Evolutionary conservation across 2,888 invertebrate species (phyloP).

Genomic region (Catocala fraxini): DNA sequence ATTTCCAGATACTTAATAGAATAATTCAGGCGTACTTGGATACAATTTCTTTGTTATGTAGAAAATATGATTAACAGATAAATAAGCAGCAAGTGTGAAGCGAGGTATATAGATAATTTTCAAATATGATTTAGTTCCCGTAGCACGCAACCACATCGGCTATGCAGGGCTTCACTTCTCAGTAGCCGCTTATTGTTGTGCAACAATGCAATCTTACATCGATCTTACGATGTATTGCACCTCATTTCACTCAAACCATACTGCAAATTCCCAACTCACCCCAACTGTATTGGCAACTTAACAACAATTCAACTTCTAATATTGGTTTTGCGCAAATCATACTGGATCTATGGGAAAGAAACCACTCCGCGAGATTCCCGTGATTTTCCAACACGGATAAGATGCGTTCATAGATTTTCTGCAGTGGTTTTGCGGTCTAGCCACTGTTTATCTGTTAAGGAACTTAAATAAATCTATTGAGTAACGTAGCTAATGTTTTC

Average conservation of each 20-base stretch:
- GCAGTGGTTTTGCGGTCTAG: slow-evolving; percentile 81
- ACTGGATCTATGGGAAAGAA: slow-evolving; percentile 78
- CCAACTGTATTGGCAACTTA: slow-evolving; percentile 72
- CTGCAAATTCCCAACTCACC: slow-evolving; percentile 62
- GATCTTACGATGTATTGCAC: slow-evolving; percentile 80
- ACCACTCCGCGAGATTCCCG: slow-evolving; percentile 79
- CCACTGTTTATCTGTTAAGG: slow-evolving; percentile 78
- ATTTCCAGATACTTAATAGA: slow-evolving; percentile 59
- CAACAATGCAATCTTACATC: slow-evolving; percentile 81
- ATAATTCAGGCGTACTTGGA: neutral
- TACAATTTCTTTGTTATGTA: slow-evolving; percentile 14
- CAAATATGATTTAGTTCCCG: slow-evolving; percentile 80
- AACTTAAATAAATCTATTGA: slow-evolving; percentile 82
- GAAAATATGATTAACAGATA: slow-evolving; percentile 30
- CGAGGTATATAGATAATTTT: slow-evolving; percentile 67
- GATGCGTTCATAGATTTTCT: slow-evolving; percentile 80
- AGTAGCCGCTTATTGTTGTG: slow-evolving; percentile 74
- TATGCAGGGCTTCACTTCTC: slow-evolving; percentile 70
- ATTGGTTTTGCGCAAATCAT: slow-evolving; percentile 85
- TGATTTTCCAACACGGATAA: slow-evolving; percentile 80
- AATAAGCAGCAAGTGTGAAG: slow-evolving; percentile 52
- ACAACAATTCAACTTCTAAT: slow-evolving; percentile 74
- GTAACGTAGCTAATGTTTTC: slow-evolving; percentile 73
- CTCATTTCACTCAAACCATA: slow-evolving; percentile 75
- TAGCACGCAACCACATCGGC: slow-evolving; percentile 79